Percentiles rank a stretch among this genome's conserved stretches.
Evolutionary conservation across 2,888 invertebrate genomes (phyloP).

Genomic region (Mayetiola destructor): DNA sequence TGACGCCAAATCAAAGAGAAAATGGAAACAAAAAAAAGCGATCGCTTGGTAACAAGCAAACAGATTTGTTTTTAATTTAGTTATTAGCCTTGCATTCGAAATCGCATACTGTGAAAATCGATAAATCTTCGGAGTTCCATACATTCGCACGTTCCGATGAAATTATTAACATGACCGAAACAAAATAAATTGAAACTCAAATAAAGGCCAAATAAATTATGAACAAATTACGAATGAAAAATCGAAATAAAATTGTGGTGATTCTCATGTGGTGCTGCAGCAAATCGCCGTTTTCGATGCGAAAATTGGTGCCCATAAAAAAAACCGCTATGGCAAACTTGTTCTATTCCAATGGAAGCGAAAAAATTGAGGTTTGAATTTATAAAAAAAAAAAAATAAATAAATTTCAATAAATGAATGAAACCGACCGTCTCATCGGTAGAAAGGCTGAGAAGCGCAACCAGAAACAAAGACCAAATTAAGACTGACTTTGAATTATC

Average conservation of each 20-base stretch:
- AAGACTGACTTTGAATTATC: too few species aligned
- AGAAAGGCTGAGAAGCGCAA: too few species aligned
- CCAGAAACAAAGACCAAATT: too few species aligned
- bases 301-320: too few species aligned
- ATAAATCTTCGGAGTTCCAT: conserved; percentile 2
- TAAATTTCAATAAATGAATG: too few species aligned
- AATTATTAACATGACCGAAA: conserved; percentile 10
- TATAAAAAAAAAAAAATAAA: too few species aligned
- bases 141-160: background rate
- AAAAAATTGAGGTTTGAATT: too few species aligned
- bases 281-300: too few species aligned
- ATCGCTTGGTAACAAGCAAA: background rate
- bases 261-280: background rate
- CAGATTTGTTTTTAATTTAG: conserved; percentile 12
- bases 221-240: conserved; percentile 9
- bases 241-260: background rate
- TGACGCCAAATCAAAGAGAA: background rate
- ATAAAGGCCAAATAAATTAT: conserved; percentile 9
- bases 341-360: too few species aligned
- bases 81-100: conserved; percentile 6
- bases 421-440: too few species aligned
- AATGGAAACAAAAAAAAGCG: background rate
- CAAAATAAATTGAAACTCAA: conserved; percentile 10
- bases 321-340: too few species aligned
- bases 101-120: conserved; percentile 9